Evolutionary conservation across 2,113 vertebrate species (phyloP).

Genomic region (Aphelocoma coerulescens): DNA sequence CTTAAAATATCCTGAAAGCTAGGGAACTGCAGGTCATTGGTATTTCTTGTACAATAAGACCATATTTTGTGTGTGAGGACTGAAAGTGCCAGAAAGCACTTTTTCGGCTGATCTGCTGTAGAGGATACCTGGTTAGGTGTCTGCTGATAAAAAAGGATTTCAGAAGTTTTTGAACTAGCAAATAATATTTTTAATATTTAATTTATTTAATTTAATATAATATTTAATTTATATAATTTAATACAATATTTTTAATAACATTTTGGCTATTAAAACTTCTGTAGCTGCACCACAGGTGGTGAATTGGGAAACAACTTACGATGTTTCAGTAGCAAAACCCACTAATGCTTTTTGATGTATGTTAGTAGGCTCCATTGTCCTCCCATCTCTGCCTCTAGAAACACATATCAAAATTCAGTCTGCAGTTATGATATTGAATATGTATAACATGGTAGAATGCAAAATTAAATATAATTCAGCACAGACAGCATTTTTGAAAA

Average conservation of each 20-base stretch:
- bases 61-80: rapidly evolving
- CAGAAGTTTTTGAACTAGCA: background rate
- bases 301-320: background rate
- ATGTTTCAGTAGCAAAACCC: background rate
- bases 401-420: background rate
- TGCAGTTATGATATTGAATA: background rate
- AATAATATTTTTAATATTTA: no score
- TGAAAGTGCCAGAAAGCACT: background rate
- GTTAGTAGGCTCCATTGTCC: background rate
- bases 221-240: no score
- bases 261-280: background rate
- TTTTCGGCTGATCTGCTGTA: background rate
- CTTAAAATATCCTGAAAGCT: background rate
- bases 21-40: background rate
- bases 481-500: conserved; percentile 57
- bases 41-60: background rate
- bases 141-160: background rate
- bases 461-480: conserved; percentile 61
- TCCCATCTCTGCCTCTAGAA: background rate
- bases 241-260: background rate
- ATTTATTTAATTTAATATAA: no score
- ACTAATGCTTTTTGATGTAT: background rate
- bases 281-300: rapidly evolving
- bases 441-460: background rate
- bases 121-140: background rate